A percentile compares a stretch with the other conserved stretches of the same genome.
phyloP scores from a whole-genome alignment of 2,113 vertebrate genomes.

The Oncorhynchus nerka region DNA sequence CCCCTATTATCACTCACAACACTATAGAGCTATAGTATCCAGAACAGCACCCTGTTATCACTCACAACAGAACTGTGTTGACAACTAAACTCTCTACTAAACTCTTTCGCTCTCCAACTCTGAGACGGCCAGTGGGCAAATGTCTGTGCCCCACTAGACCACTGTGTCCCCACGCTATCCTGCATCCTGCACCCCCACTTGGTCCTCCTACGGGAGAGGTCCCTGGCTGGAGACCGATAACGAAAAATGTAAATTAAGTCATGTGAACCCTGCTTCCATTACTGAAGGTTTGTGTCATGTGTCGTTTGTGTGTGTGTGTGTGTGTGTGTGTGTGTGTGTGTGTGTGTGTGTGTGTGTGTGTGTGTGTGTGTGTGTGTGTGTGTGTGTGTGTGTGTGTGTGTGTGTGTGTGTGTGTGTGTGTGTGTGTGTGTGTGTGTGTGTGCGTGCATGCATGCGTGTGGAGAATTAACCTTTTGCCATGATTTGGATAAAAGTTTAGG shows the following conservation, averaged over 20 bases:
- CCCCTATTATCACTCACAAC: too few relatives aligned
- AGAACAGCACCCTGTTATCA: not conserved
- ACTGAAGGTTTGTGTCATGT: not conserved
- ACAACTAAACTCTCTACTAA: slow-evolving; percentile 24
- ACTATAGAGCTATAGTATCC: too few relatives aligned
- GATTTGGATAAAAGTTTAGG: too few relatives aligned
- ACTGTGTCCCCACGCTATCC: slow-evolving; percentile 65
- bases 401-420: not conserved
- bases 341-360: too few relatives aligned
- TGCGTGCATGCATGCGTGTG: not conserved
- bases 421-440: not conserved
- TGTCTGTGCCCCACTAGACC: slow-evolving; percentile 79
- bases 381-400: too few relatives aligned
- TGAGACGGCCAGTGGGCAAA: slow-evolving; percentile 62
- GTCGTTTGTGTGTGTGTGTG: not conserved
- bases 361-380: too few relatives aligned
- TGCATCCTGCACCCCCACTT: slow-evolving; percentile 55
- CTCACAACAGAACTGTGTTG: not conserved
- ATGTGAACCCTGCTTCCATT: slow-evolving; percentile 59
- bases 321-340: not conserved
- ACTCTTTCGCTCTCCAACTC: slow-evolving; percentile 43
- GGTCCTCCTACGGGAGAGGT: slow-evolving; percentile 79
- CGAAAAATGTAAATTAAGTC: slow-evolving; percentile 74
- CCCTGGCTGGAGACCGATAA: slow-evolving; percentile 76
- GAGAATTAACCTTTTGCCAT: too few relatives aligned